These are phyloP conservation scores for Ceramica pisi DNA, from an alignment of 2,888 invertebrate genomes.

Conservation along the genomic window DNA sequence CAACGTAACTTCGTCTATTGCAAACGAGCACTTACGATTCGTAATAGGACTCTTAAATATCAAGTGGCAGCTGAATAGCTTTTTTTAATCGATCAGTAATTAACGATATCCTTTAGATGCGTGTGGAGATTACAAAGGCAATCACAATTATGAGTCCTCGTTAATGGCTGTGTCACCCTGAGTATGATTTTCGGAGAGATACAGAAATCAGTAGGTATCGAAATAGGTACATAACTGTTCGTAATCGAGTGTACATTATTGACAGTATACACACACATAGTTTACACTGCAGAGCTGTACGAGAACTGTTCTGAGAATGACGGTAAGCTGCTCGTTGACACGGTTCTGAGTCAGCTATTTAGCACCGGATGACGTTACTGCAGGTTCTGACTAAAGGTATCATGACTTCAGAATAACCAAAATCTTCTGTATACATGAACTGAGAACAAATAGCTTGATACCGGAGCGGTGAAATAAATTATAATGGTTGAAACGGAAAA, in stretches of 20 bases:
- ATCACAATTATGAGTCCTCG: not conserved
- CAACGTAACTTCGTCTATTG: too few relatives aligned
- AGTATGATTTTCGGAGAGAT: not conserved
- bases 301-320: not conserved
- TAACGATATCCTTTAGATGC: not conserved
- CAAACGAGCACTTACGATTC: too few relatives aligned
- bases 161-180: too few relatives aligned
- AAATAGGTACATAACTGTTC: too few relatives aligned
- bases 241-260: too few relatives aligned
- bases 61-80: not conserved
- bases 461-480: constrained; percentile 16
- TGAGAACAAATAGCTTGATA: constrained; percentile 1
- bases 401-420: not conserved
- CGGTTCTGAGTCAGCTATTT: not conserved
- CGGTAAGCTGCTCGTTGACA: not conserved
- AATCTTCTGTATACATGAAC: not conserved
- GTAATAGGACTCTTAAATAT: too few relatives aligned
- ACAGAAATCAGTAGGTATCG: not conserved
- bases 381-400: too few relatives aligned
- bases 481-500: constrained; percentile 31
- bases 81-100: not conserved
- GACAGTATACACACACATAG: too few relatives aligned
- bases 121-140: not conserved
- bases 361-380: not conserved
- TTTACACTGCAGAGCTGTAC: too few relatives aligned